These are phyloP conservation scores for Prionailurus bengalensis DNA, from an alignment of 2,113 vertebrate species.

Conservation along the genomic window DNA sequence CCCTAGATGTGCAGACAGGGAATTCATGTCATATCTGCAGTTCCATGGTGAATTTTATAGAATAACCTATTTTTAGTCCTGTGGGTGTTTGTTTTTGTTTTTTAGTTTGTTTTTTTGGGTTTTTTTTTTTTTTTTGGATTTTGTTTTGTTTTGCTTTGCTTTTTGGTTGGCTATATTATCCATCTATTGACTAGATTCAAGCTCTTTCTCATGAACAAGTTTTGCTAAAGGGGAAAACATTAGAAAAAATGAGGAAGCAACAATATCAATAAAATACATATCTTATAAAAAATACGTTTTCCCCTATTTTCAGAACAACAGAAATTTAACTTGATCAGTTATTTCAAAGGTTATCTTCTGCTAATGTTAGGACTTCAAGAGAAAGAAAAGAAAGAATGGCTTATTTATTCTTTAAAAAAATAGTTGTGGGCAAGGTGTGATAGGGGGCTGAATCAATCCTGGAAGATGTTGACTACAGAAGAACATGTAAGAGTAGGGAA, in stretches of 20 bases:
- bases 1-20: background rate
- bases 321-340: constrained; percentile 3
- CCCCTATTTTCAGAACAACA: background rate
- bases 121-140: too few species aligned
- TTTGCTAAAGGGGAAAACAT: background rate
- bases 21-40: background rate
- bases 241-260: background rate
- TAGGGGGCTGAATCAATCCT: background rate
- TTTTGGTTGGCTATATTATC: background rate
- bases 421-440: background rate
- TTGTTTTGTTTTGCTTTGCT: background rate
- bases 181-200: background rate
- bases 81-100: background rate
- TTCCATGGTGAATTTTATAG: background rate
- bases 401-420: background rate
- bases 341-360: constrained; percentile 46
- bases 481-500: background rate
- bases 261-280: background rate
- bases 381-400: background rate
- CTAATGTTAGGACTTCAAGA: constrained; percentile 32
- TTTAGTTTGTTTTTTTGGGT: too few species aligned
- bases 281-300: background rate
- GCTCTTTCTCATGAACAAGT: background rate
- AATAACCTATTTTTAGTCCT: background rate
- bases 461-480: background rate